These are phyloP conservation scores for Salarias fasciatus DNA, from an alignment of 2,797 vertebrate genomes.

Conservation along the genomic window DNA sequence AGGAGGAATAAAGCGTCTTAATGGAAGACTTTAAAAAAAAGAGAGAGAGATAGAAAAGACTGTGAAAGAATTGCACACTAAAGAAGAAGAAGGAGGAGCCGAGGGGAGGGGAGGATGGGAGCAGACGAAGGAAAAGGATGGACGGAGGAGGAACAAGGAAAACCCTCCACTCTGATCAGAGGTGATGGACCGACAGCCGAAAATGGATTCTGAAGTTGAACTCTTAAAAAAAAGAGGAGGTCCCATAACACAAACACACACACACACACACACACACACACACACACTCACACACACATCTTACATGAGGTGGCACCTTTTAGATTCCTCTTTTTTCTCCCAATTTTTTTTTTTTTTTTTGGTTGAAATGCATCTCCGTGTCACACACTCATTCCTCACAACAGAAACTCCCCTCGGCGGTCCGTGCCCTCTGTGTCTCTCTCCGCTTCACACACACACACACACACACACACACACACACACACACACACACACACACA, in stretches of 20 bases:
- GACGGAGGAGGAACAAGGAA: slow-evolving; percentile 50
- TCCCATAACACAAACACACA: slow-evolving; percentile 38
- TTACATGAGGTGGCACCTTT: slow-evolving; percentile 43
- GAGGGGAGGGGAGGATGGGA: slow-evolving; percentile 54
- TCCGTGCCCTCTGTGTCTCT: slow-evolving; percentile 29
- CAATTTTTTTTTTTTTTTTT: slow-evolving; percentile 14
- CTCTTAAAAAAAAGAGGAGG: slow-evolving; percentile 41
- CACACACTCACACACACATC: not conserved
- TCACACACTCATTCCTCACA: too few species aligned
- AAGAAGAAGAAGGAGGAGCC: slow-evolving; percentile 57
- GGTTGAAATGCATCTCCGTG: slow-evolving; percentile 41
- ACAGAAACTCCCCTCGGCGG: not conserved
- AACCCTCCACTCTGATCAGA: slow-evolving; percentile 55
- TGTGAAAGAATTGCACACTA: slow-evolving; percentile 73
- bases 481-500: slow-evolving; percentile 31
- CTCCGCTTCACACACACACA: slow-evolving; percentile 24
- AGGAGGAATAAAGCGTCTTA: slow-evolving; percentile 68
- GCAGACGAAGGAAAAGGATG: slow-evolving; percentile 61
- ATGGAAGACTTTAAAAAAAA: slow-evolving; percentile 65
- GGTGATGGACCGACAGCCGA: slow-evolving; percentile 47
- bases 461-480: slow-evolving; percentile 40
- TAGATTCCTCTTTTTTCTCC: slow-evolving; percentile 49
- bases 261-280: slow-evolving; percentile 36
- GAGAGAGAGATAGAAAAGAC: slow-evolving; percentile 51
- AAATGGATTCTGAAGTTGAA: slow-evolving; percentile 63